Conservation (phyloP, 2,888 invertebrate species). For the Apeira syringaria region DNA sequence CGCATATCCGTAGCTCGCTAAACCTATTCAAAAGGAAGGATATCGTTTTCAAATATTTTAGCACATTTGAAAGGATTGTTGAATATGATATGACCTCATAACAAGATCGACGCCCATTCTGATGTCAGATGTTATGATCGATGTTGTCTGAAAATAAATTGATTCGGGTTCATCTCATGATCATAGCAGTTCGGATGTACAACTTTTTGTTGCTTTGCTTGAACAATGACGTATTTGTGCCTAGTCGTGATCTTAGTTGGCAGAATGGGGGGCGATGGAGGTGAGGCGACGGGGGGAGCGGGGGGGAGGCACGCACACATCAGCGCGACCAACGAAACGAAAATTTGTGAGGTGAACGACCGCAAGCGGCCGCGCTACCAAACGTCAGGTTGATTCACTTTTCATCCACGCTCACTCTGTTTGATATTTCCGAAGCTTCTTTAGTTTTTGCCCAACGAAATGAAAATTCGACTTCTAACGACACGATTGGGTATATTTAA, state of each 20-base stretch:
- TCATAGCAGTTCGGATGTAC: constrained; percentile 24
- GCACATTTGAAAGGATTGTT: constrained; percentile 24
- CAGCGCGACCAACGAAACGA: constrained; percentile 77
- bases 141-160: constrained; percentile 36
- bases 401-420: constrained; percentile 74
- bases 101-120: constrained; percentile 36
- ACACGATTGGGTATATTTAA: background rate
- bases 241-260: constrained; percentile 68
- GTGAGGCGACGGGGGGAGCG: constrained; percentile 30
- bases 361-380: constrained; percentile 76
- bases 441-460: constrained; percentile 54
- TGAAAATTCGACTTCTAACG: constrained; percentile 57
- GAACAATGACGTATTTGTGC: constrained; percentile 51
- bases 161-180: constrained; percentile 29
- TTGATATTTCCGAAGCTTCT: constrained; percentile 50
- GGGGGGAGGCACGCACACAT: constrained; percentile 55
- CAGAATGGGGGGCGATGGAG: constrained; percentile 55
- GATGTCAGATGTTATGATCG: constrained; percentile 34
- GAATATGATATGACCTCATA: constrained; percentile 35
- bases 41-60: constrained; percentile 13
- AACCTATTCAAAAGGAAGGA: constrained; percentile 15
- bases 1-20: constrained; percentile 33
- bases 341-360: constrained; percentile 82
- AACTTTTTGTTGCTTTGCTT: constrained; percentile 44
- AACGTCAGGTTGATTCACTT: constrained; percentile 82